Conservation (phyloP, 2,888 invertebrate species). For the Drosophila limbata region DNA sequence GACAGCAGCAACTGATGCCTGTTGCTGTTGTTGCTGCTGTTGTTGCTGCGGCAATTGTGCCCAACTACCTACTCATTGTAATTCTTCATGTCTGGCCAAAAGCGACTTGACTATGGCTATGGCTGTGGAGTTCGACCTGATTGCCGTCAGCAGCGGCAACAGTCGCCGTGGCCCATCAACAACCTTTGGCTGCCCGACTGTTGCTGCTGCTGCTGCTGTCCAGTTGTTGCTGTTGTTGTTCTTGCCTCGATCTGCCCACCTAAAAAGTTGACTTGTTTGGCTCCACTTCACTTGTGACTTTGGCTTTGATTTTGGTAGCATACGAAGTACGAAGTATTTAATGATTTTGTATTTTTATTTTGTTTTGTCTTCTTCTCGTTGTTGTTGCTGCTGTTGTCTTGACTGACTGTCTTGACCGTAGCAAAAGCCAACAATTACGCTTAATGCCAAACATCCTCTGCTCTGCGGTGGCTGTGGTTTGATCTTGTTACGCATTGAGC, state of each 20-base stretch:
- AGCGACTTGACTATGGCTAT: constrained; percentile 55
- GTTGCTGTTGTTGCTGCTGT: constrained; percentile 22
- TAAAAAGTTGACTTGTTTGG: constrained; percentile 72
- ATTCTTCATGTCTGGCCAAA: constrained; percentile 79
- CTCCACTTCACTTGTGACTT: constrained; percentile 78
- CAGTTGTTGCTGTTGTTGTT: constrained; percentile 32
- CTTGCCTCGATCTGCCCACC: constrained; percentile 67
- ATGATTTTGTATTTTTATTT: constrained; percentile 70
- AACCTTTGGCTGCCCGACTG: constrained; percentile 58
- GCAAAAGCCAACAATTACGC: constrained; percentile 74
- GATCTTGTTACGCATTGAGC: constrained; percentile 80
- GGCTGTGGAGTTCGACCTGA: constrained; percentile 71
- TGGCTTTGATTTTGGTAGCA: constrained; percentile 73
- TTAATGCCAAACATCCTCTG: constrained; percentile 83
- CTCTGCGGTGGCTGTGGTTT: constrained; percentile 79
- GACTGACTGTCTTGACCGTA: constrained; percentile 43
- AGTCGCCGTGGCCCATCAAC: constrained; percentile 69
- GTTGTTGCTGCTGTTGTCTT: constrained; percentile 30
- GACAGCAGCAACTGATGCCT: constrained; percentile 44
- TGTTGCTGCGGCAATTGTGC: constrained; percentile 75
- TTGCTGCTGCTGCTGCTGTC: constrained; percentile 34
- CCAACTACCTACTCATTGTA: constrained; percentile 81
- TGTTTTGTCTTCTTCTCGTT: constrained; percentile 16
- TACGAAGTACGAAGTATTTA: constrained; percentile 73
- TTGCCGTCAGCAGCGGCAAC: constrained; percentile 68